Evolutionary conservation across 2,113 vertebrate genomes (phyloP), one percentile per base, ranked within the genome.

Genomic region (Cyanocitta stelleri): DNA sequence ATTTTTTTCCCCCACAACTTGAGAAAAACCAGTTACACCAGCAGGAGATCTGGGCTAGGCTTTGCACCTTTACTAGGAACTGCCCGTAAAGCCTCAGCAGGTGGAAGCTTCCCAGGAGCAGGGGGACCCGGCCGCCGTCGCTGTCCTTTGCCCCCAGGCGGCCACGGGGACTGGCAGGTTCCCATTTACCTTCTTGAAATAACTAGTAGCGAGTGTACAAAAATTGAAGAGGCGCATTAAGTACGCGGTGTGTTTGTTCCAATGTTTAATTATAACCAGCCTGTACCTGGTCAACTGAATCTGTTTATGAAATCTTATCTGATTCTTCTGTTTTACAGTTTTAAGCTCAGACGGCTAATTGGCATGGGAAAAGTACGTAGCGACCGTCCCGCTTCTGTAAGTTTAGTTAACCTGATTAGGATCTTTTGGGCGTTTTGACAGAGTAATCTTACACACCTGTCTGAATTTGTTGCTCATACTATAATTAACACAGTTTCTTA

Each of bases 161-260:
- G 16, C 51, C 51, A 0, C 1, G 4, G 39, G n/a, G 2, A 13
- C 68, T 17, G 51, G 39, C 64, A 19, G n/a, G 4, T 24, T 52
- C 20, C 26, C 27, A 1, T 21, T 17, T 10, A 8, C 17, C 26
- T 61, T 27, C 55, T 33, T 7, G 8, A 66, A 78, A 33, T 16
- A 52, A 21, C n/a, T 14, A 1, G 18, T 1, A n/a, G 29, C 2
- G 1, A 33, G 39, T 0, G 4, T 13, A n/a, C 43, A 39, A 33
- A 52, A 44, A 24, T 2, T 9, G 49, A 64, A 56, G 15, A 33
- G 49, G 19, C 10, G 7, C 1, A 0, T 39, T 48, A 44, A 39
- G 21, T 41, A 48, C 20, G 11, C 4, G 2, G 6, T 5, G 26
- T 21, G 26, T 22, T 72, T 79, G 14, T 69, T 79, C 29, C 13